Evolutionary conservation across 2,888 invertebrate genomes (phyloP).

Genomic region (Pristionchus japonicus): DNA sequence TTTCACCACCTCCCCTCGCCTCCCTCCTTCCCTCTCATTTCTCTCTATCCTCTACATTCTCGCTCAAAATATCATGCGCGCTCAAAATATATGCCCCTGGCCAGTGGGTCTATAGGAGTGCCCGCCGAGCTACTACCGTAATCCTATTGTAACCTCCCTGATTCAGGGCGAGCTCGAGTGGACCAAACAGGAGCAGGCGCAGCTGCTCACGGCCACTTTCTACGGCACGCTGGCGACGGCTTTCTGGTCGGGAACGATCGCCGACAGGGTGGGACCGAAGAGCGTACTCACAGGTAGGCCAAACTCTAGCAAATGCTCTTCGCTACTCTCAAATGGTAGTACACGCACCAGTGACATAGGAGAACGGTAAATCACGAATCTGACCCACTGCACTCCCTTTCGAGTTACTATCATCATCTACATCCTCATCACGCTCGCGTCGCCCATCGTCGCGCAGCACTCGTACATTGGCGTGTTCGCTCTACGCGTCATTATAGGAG

Average conservation of each 20-base stretch:
- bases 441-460: conserved; percentile 57
- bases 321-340: no score
- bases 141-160: neutral
- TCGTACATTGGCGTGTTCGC: conserved; percentile 57
- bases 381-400: neutral
- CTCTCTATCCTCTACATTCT: no score
- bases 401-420: conserved; percentile 54
- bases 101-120: no score
- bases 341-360: no score
- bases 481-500: conserved; percentile 59
- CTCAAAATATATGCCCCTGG: no score
- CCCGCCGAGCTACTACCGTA: neutral
- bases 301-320: no score
- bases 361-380: neutral
- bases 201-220: conserved; percentile 63
- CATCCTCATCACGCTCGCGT: conserved; percentile 53
- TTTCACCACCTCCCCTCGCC: no score
- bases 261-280: conserved; percentile 67
- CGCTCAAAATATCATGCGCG: no score
- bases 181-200: conserved; percentile 59
- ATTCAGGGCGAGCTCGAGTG: conserved; percentile 61
- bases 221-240: conserved; percentile 65
- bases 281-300: conserved; percentile 52
- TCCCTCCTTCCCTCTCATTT: no score
- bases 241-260: conserved; percentile 57